Evolutionary conservation across 2,888 invertebrate genomes (phyloP).

Genomic region (Drosophila affinis): DNA sequence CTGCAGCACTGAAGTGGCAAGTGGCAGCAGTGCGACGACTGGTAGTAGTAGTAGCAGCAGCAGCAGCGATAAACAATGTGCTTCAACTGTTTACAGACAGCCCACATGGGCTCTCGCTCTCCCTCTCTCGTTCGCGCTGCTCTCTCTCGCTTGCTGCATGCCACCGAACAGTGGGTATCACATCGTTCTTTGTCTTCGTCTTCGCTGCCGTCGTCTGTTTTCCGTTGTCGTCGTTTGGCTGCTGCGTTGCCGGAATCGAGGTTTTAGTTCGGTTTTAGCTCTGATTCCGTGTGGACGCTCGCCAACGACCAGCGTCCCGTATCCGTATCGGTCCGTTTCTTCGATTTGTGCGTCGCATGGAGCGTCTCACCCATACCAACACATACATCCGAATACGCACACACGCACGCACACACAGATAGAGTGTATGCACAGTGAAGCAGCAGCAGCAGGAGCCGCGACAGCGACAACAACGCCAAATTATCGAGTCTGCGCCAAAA

Average conservation of each 20-base stretch:
- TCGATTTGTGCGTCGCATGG: slow-evolving; percentile 60
- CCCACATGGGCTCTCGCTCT: neutral
- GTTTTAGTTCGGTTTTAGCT: slow-evolving; percentile 82
- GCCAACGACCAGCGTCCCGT: slow-evolving; percentile 33
- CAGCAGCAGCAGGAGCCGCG: slow-evolving; percentile 36
- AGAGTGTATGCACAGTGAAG: slow-evolving; percentile 38
- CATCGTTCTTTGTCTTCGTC: slow-evolving; percentile 1
- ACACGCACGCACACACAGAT: slow-evolving; percentile 19
- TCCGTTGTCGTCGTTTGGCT: slow-evolving; percentile 31
- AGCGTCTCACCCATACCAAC: slow-evolving; percentile 47
- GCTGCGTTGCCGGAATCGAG: slow-evolving; percentile 34
- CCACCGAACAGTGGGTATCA: neutral
- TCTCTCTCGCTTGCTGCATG: neutral
- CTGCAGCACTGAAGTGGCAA: neutral
- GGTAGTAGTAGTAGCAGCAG: neutral
- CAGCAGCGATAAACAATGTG: neutral
- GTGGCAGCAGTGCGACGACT: neutral
- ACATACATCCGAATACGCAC: slow-evolving; percentile 41
- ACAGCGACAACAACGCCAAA: slow-evolving; percentile 72
- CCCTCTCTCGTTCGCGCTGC: neutral
- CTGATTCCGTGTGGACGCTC: slow-evolving; percentile 80
- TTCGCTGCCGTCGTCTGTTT: slow-evolving; percentile 8
- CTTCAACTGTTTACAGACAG: neutral
- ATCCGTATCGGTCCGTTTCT: slow-evolving; percentile 39
- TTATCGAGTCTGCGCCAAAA: slow-evolving; percentile 74